Percentiles rank a stretch among this genome's conserved stretches.
phyloP scores from a whole-genome alignment of 2,888 invertebrate species.

The Palloptera scutellata region DNA sequence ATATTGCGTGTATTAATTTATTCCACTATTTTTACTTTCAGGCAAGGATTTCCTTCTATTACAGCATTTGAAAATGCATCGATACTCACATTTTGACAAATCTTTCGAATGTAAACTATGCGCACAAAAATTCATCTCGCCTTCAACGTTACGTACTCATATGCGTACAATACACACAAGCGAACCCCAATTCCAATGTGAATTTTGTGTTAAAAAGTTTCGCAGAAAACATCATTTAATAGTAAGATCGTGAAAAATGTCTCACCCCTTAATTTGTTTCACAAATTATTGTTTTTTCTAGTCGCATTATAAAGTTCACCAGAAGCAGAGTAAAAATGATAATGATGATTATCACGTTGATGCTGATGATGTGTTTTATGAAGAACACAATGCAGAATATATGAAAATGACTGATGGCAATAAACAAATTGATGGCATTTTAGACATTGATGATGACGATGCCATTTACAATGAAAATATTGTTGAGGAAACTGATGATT shows the following conservation, averaged over 20 bases:
- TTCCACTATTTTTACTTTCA: conserved; percentile 19
- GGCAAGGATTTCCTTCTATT: conserved; percentile 49
- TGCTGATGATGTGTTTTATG: background rate
- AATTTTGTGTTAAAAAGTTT: conserved; percentile 47
- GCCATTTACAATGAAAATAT: conserved; percentile 31
- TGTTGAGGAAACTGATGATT: conserved; percentile 24
- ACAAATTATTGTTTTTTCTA: conserved; percentile 25
- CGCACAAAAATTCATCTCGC: conserved; percentile 48
- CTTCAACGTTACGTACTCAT: conserved; percentile 49
- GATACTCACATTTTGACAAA: conserved; percentile 49
- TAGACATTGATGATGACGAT: conserved; percentile 22
- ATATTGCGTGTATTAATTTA: background rate
- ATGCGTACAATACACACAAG: conserved; percentile 47
- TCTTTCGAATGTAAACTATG: conserved; percentile 48
- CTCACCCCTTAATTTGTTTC: background rate
- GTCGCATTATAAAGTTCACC: conserved; percentile 46
- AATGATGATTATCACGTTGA: conserved; percentile 1
- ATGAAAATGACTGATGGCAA: conserved; percentile 2
- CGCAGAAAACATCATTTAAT: conserved; percentile 52
- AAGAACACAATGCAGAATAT: conserved; percentile 2
- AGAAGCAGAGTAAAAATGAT: conserved; percentile 23
- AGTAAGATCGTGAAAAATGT: conserved; percentile 31
- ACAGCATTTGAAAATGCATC: conserved; percentile 51
- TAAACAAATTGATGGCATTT: conserved; percentile 17
- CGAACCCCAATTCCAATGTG: conserved; percentile 47